Conservation (phyloP, 2,797 vertebrate species). For the Coranthus polyacanthus region DNA sequence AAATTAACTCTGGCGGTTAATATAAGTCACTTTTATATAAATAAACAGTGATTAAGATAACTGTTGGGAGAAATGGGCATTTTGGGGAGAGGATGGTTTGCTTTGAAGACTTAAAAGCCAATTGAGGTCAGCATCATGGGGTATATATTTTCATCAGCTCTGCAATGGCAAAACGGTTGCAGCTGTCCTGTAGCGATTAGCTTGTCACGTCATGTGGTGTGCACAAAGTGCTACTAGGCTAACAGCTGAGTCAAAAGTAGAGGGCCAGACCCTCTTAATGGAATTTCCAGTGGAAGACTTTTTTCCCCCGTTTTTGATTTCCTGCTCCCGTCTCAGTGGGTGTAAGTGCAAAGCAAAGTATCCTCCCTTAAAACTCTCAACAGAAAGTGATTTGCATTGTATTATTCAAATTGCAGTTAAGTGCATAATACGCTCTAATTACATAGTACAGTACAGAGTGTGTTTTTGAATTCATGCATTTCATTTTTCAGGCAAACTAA, state of each 20-base stretch:
- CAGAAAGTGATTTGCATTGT: slow-evolving; percentile 75
- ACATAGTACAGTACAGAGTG: slow-evolving; percentile 67
- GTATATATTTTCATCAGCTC: slow-evolving; percentile 59
- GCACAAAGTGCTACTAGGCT: slow-evolving; percentile 76
- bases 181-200: slow-evolving; percentile 75
- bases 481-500: slow-evolving; percentile 64
- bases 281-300: slow-evolving; percentile 40
- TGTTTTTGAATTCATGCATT: slow-evolving; percentile 75
- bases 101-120: slow-evolving; percentile 60
- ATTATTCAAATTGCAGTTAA: slow-evolving; percentile 81
- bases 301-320: slow-evolving; percentile 22
- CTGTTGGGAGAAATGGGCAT: slow-evolving; percentile 42
- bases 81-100: slow-evolving; percentile 52
- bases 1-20: slow-evolving; percentile 38
- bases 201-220: slow-evolving; percentile 69
- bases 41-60: slow-evolving; percentile 51
- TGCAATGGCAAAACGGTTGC: slow-evolving; percentile 62
- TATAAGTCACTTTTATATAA: slow-evolving; percentile 58
- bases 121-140: slow-evolving; percentile 66
- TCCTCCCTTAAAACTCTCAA: slow-evolving; percentile 64
- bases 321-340: slow-evolving; percentile 29
- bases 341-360: slow-evolving; percentile 62
- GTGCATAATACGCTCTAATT: slow-evolving; percentile 81
- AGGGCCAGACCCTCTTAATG: slow-evolving; percentile 59
- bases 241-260: slow-evolving; percentile 74